Evolutionary conservation across 2,797 vertebrate genomes (phyloP).

Genomic region (Lepilemur septentrionalis): DNA sequence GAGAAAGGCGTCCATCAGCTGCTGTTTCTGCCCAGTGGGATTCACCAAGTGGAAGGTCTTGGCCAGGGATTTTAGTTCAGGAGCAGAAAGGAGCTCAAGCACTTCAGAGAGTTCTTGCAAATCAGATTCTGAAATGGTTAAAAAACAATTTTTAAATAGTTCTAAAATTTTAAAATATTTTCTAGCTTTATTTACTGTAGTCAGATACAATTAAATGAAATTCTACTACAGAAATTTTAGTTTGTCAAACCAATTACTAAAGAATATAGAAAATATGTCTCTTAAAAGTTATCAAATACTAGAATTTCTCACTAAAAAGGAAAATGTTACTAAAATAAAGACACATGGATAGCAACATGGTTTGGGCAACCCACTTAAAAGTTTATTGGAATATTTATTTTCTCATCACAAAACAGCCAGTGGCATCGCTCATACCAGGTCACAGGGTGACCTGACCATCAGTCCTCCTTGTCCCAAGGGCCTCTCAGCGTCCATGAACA

Average conservation of each 20-base stretch:
- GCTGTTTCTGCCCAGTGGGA: conserved; percentile 90
- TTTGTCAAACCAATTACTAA: not conserved
- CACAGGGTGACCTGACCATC: no score
- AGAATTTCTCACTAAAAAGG: not conserved
- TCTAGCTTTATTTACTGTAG: not conserved
- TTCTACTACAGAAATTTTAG: not conserved
- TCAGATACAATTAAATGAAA: not conserved
- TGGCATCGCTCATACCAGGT: not conserved
- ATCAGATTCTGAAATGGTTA: conserved; percentile 87
- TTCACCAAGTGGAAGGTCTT: conserved; percentile 93
- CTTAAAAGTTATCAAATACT: not conserved
- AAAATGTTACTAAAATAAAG: not conserved
- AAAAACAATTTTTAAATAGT: not conserved
- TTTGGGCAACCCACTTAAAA: not conserved
- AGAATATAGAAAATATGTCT: not conserved
- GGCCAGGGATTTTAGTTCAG: conserved; percentile 92
- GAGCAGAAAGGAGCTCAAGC: conserved; percentile 93
- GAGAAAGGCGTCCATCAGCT: conserved; percentile 90
- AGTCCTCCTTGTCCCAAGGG: not conserved
- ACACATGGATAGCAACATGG: not conserved
- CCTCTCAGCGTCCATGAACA: not conserved
- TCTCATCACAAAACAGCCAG: not conserved
- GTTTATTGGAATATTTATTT: not conserved
- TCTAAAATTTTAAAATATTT: not conserved
- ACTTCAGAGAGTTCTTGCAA: conserved; percentile 91